Evolutionary conservation across 2,888 invertebrate species (phyloP).

Genomic region (Unio delphinus): DNA sequence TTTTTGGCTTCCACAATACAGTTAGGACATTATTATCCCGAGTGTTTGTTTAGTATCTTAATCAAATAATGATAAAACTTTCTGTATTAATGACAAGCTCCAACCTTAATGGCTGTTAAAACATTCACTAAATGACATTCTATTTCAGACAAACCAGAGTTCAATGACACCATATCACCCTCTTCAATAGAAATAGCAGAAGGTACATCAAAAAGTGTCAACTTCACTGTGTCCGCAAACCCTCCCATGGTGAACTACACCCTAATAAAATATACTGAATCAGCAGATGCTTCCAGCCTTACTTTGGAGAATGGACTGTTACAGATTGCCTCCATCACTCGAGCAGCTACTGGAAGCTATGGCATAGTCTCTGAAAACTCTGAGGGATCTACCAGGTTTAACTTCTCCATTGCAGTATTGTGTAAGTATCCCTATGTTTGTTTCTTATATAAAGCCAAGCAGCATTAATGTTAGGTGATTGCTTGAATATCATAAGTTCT

Average conservation of each 20-base stretch:
- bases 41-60: neutral
- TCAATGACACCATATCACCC: constrained; percentile 58
- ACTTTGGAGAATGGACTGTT: constrained; percentile 78
- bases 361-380: constrained; percentile 89
- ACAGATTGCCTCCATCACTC: too few species aligned
- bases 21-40: neutral
- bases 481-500: too few species aligned
- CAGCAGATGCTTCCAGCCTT: constrained; percentile 70
- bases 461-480: neutral
- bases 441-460: neutral
- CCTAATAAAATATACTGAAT: constrained; percentile 78
- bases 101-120: neutral
- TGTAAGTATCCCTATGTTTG: constrained; percentile 64
- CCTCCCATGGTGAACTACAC: constrained; percentile 87
- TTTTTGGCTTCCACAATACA: neutral
- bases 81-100: neutral
- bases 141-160: constrained; percentile 72
- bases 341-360: constrained; percentile 90
- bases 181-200: constrained; percentile 75
- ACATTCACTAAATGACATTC: constrained; percentile 3
- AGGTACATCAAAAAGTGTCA: constrained; percentile 84
- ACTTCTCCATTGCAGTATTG: constrained; percentile 88
- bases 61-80: neutral
- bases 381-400: constrained; percentile 85
- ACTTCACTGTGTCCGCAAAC: constrained; percentile 87